Evolutionary conservation across 2,797 vertebrate species (phyloP), one percentile per base, ranked within the genome.

Genomic region (Octomys mimax): DNA sequence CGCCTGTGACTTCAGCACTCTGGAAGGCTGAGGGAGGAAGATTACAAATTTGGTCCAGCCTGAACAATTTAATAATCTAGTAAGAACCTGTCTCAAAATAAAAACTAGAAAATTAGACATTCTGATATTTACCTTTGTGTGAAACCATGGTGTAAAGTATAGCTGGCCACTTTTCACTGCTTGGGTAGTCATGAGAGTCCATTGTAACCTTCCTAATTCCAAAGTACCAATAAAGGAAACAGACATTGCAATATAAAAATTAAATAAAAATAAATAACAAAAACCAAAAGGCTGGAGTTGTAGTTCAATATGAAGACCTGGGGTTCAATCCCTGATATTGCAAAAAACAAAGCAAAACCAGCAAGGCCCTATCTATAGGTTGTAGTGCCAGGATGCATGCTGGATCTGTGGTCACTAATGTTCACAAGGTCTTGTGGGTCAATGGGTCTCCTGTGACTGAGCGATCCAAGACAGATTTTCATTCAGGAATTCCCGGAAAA

Each of bases 191-290:
- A 95, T 96, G 94, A 97, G 97, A 97, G 96, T 95, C 95, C 85
- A 97, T 91, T 99, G 99, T 99, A 99, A 98, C 98, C 97, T 97
- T 97, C 97, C 96, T 95, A 97, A 71, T 24, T 97, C 98, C 98
- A 97, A 98, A 98, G 96, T 78, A 64, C 98, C 98, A 98, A 98
- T 98, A 98, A 98, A 98, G 97, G 96, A 97, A 98, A 98, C 96
- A 98, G 97, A 98, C 96, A 83, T 42, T 52, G 88, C n/a, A 19
- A 31, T 42, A 95, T 95, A 92, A 91, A 1, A 54, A n/a, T 57
- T 18, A 16, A 18, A 57, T 16, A 57, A 16, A 57, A 57, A 52
- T 52, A 52, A 54, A 54, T 13, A 57, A 18, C 14, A 57, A 57
- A 5, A 57, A 57, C 4, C 2, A 57, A 57, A 77, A 42, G 39